Evolutionary conservation across 2,888 invertebrate species (phyloP), one percentile per base, ranked within the genome.

Genomic region (Julus scanicus): DNA sequence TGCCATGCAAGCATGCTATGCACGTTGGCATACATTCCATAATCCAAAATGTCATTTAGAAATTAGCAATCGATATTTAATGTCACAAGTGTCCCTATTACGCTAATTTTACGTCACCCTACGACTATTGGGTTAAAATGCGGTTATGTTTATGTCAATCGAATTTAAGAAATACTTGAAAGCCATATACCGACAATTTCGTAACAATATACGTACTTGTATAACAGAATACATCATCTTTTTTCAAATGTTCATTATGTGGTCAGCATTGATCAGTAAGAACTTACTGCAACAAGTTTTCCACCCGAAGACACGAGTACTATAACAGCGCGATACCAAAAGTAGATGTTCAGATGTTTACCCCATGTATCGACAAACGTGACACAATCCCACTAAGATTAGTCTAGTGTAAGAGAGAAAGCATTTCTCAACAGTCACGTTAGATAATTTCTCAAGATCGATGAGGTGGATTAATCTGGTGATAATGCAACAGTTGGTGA

Each of bases 281-380:
- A 63, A n/a, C 2, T n/a, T 63, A 63, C 17, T n/a, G 63, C 63
- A 63, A 63, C 63, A 63, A n/a, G 63, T n/a, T 63, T 63, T n/a
- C 63, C 17, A n/a, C n/a, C 17, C n/a, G 63, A 17, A 17, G 63
- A 63, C 63, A n/a, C 17, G n/a, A 63, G 2, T 63, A 5, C 17
- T 63, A 53, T 63, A n/a, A 63, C 63, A 15, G 6, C 63, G 63
- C n/a, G 11, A 13, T n/a, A 63, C 5, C 63, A 63, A 63, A 63
- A n/a, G 63, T 5, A 63, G 63, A 63, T 63, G 63, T 63, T 63
- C 63, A 63, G 3, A 15, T 63, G n/a, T 1, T n/a, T n/a, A 63
- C 17, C 63, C 17, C 63, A 5, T 17, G 63, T 63, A 5, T 63
- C n/a, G 15, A 6, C 63, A 63, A 17, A 63, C 63, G 63, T 63